Conservation (phyloP, 2,113 vertebrate species). For the Pristiophorus japonicus region DNA sequence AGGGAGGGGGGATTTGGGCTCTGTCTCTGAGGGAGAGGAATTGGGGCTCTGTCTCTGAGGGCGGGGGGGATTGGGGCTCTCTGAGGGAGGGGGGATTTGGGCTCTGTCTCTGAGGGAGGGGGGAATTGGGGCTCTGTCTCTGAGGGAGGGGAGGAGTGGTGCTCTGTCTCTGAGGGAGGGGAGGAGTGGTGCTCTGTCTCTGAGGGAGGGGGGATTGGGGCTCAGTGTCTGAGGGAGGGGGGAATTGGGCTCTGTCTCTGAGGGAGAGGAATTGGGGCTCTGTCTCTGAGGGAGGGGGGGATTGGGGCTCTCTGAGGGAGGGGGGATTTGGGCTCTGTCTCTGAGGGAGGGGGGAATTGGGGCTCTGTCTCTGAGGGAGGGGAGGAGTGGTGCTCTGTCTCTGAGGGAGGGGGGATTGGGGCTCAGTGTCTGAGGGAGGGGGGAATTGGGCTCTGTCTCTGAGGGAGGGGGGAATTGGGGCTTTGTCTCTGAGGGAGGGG, state of each 20-base stretch:
- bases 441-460: too few species aligned
- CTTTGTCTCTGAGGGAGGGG: too few species aligned
- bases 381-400: not conserved
- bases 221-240: not conserved
- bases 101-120: too few species aligned
- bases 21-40: not conserved
- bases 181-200: not conserved
- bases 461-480: too few species aligned
- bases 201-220: too few species aligned
- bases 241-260: not conserved
- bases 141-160: too few species aligned
- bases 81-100: too few species aligned
- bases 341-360: not conserved
- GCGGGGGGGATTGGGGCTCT: not conserved
- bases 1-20: too few species aligned
- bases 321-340: not conserved
- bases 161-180: too few species aligned
- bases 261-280: not conserved
- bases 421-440: not conserved
- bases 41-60: not conserved
- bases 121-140: too few species aligned
- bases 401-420: too few species aligned
- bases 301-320: not conserved
- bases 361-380: not conserved
- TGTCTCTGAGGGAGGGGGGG: not conserved